Evolutionary conservation across 2,113 vertebrate genomes (phyloP).

Genomic region (Tachycineta bicolor): DNA sequence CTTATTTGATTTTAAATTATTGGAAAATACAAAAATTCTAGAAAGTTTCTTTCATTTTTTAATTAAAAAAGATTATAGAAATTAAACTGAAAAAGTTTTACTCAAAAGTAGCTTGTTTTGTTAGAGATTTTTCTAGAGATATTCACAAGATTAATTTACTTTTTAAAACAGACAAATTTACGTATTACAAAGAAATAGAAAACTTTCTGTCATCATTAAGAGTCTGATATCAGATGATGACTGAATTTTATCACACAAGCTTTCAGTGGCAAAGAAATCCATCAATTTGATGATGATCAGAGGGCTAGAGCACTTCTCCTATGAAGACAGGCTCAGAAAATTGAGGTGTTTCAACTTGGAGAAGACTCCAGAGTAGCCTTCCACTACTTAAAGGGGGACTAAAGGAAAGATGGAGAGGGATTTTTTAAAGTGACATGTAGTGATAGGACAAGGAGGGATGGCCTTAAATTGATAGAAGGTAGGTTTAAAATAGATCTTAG

Average conservation of each 20-base stretch:
- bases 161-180: neutral
- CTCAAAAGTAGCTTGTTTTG: neutral
- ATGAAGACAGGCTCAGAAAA: neutral
- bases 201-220: neutral
- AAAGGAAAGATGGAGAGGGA: neutral
- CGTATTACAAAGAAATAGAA: accelerated
- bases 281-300: neutral
- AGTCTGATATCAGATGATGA: neutral
- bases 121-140: neutral
- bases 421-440: neutral
- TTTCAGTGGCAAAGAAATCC: neutral
- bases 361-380: neutral
- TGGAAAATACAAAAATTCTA: neutral
- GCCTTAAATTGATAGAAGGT: neutral
- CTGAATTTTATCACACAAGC: neutral
- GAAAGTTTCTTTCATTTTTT: neutral
- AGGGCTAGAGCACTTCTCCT: neutral
- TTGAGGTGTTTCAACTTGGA: neutral
- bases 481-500: neutral
- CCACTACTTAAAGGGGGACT: neutral
- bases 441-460: neutral
- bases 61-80: neutral
- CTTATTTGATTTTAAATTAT: neutral
- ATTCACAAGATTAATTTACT: neutral
- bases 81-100: neutral